Conservation (phyloP, 2,797 vertebrate genomes). For the Calcarius lapponicus region DNA sequence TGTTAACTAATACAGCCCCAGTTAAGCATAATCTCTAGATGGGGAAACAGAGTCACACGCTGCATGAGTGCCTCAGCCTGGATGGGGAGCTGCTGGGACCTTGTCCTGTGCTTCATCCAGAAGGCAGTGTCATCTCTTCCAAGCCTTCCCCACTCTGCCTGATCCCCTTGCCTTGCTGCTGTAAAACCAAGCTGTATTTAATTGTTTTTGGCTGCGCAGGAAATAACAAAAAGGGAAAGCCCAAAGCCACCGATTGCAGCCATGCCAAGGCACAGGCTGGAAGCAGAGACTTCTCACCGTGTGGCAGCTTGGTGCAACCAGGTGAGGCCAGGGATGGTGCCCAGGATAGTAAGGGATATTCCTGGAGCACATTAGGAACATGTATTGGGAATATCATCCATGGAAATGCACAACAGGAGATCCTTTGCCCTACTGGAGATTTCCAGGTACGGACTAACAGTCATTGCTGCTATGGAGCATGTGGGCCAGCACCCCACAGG, state of each 20-base stretch:
- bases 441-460: not conserved
- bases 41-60: not conserved
- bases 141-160: not conserved
- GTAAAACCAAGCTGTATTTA: not conserved
- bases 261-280: not conserved
- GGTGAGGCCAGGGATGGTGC: not conserved
- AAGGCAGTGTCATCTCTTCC: not conserved
- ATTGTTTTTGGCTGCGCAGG: not conserved
- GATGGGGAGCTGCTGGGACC: not conserved
- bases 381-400: not conserved
- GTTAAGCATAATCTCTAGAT: not conserved
- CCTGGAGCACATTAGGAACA: not conserved
- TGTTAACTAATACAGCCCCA: slow-evolving; percentile 29
- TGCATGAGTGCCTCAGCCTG: not conserved
- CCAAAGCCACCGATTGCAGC: fast-evolving
- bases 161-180: not conserved
- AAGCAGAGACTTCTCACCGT: not conserved
- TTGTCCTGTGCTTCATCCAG: not conserved
- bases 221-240: not conserved
- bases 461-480: not conserved
- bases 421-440: not conserved
- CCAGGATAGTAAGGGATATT: not conserved
- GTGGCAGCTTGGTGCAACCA: not conserved
- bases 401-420: not conserved
- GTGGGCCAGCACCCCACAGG: no score